Evolutionary conservation across 2,797 vertebrate species (phyloP).

Genomic region (Tolypeutes matacus): DNA sequence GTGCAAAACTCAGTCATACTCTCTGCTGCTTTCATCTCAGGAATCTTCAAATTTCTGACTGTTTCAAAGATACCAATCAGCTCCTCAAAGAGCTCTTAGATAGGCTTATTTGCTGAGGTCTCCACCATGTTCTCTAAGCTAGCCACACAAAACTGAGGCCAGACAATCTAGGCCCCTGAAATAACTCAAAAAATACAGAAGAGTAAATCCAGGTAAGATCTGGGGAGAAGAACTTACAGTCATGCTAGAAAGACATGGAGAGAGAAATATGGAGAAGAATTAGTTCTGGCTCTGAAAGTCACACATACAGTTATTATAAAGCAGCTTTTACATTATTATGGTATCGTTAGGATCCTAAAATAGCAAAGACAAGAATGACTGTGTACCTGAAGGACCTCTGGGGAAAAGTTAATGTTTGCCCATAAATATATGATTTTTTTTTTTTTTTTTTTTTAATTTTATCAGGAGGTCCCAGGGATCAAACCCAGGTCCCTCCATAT

Average conservation of each 20-base stretch:
- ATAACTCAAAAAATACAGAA: not conserved
- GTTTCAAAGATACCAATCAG: not conserved
- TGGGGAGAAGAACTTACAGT: not conserved
- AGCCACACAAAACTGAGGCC: not conserved
- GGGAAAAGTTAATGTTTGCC: not conserved
- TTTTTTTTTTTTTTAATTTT: too few species aligned
- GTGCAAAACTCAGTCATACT: not conserved
- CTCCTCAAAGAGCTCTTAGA: not conserved
- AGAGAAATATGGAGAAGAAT: not conserved
- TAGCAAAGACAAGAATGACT: constrained; percentile 7
- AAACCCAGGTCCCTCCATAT: too few species aligned
- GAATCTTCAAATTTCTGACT: not conserved
- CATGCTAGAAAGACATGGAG: not conserved
- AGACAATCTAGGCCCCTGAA: not conserved
- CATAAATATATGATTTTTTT: not conserved
- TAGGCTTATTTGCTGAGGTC: too few species aligned
- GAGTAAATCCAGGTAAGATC: not conserved
- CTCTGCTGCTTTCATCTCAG: not conserved
- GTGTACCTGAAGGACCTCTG: not conserved
- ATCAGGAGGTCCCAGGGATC: too few species aligned
- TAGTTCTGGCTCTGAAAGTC: not conserved
- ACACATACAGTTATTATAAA: not conserved
- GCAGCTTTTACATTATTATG: not conserved
- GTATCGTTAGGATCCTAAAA: constrained; percentile 26
- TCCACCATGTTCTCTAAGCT: not conserved